These are phyloP conservation scores for Oasisia sp. DNA, from an alignment of 2,888 invertebrate species.

Conservation along the genomic window DNA sequence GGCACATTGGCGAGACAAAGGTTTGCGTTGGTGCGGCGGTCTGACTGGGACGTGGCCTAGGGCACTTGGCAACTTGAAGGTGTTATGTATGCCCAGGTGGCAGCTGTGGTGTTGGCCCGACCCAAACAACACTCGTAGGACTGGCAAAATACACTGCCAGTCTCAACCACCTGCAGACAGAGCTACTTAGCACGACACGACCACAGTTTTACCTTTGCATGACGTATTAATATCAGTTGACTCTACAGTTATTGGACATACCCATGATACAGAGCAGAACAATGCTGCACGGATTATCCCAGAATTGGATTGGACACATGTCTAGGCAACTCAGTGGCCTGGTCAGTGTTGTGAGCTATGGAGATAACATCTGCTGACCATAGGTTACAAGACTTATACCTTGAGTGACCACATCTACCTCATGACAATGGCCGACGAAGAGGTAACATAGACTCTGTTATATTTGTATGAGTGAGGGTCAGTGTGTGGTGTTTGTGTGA, in stretches of 20 bases:
- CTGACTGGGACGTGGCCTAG: not conserved
- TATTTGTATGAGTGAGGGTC: too few species aligned
- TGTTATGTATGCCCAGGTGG: not conserved
- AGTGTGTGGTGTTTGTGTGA: too few species aligned
- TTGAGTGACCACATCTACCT: not conserved
- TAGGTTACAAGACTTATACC: not conserved
- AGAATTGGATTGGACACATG: not conserved
- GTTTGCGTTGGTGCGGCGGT: not conserved
- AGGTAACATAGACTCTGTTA: not conserved
- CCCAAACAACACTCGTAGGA: not conserved
- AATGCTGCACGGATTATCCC: not conserved
- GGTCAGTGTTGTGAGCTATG: not conserved
- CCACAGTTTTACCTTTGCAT: not conserved
- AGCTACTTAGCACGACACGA: not conserved
- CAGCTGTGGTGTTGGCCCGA: not conserved
- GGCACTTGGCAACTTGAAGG: constrained; percentile 13
- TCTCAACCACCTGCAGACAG: not conserved
- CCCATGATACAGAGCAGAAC: not conserved
- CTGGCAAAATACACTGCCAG: not conserved
- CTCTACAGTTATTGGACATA: not conserved
- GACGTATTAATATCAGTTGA: not conserved
- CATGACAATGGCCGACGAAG: not conserved
- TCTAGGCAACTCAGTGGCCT: not conserved
- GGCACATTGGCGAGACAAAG: not conserved
- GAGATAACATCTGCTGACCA: not conserved